A percentile compares a stretch with the other conserved stretches of the same genome.
These are phyloP conservation scores for Cerastis leucographa DNA, from an alignment of 2,888 invertebrate genomes.

Conservation along the genomic window DNA sequence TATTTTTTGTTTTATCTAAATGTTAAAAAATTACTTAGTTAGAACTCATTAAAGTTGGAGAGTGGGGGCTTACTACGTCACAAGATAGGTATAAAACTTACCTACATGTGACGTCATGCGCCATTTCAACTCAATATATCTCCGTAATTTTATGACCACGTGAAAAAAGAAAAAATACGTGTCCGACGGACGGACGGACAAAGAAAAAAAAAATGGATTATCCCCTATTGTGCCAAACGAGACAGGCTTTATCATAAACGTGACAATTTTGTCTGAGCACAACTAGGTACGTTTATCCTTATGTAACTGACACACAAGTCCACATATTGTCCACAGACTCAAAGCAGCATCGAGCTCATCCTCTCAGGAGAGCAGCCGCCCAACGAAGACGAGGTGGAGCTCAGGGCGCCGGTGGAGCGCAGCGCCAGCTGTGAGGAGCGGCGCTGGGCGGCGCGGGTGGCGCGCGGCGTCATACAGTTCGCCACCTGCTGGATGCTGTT, in stretches of 20 bases:
- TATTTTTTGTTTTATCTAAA: too few species aligned
- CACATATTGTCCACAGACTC: constrained; percentile 64
- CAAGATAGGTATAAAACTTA: too few species aligned
- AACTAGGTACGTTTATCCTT: neutral
- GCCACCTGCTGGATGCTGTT: constrained; percentile 97
- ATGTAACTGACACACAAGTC: neutral
- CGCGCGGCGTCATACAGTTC: constrained; percentile 83
- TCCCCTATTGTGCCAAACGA: neutral
- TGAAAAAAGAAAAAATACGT: too few species aligned
- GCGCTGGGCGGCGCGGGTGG: constrained; percentile 79
- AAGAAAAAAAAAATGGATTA: too few species aligned
- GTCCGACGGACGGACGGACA: too few species aligned
- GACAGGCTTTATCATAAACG: neutral
- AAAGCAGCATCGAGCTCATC: constrained; percentile 74
- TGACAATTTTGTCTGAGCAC: neutral
- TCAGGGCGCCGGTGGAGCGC: constrained; percentile 23
- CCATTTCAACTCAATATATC: too few species aligned
- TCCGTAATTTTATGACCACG: too few species aligned
- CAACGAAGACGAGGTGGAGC: constrained; percentile 52
- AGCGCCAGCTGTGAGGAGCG: constrained; percentile 69
- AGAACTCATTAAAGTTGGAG: too few species aligned
- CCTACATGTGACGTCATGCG: too few species aligned
- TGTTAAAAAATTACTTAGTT: too few species aligned
- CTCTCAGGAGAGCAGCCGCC: constrained; percentile 59
- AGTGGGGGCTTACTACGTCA: too few species aligned